Base-by-base conservation (phyloP, 2,888 invertebrate genomes). In the Ferdinandea cuprea region DNA sequence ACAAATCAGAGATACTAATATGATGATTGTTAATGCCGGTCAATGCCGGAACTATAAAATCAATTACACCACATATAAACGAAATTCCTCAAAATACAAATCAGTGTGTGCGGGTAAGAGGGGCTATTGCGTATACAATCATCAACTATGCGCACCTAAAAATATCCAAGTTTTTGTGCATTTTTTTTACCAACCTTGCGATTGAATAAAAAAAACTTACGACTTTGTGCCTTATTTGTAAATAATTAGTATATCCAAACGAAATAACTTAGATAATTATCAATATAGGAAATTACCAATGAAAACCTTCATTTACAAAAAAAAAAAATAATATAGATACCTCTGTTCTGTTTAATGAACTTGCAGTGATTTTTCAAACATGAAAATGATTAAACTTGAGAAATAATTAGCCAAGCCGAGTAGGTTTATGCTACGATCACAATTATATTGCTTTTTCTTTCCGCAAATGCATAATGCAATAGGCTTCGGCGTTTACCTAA, bases 311-410 rank as follows among this genome's bases (percentile, higher is more conserved):
- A 11, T 30, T 15, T 30, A 17, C 8, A 9, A 30, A 13, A 30
- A 17, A 30, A n/a, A n/a, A n/a, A n/a, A n/a, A n/a, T n/a, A n/a
- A n/a, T n/a, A n/a, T n/a, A n/a, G 15, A 46, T 19, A 46, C 1
- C n/a, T 13, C n/a, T n/a, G n/a, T 13, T 28, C 9, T 48, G 25
- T 15, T 17, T 52, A 52, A 52, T 32, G 30, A 5, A 1, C 30
- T 11, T 52, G 3, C 15, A 15, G 0, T 15, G 3, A 28, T 30
- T 52, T 30, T 32, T 3, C 9, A 52, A 52, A 32, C 30, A 3
- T 30, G 19, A 17, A 46, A 3, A 19, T 50, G 17, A 50, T 30
- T 30, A 52, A 30, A 30, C 52, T 17, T 52, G 30, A 40, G 15
- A 6, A 37, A 6, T 37, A 37, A 37, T 7, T 15, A 37, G 1